phyloP scores from a whole-genome alignment of 2,113 vertebrate species.

The Tachycineta bicolor region DNA sequence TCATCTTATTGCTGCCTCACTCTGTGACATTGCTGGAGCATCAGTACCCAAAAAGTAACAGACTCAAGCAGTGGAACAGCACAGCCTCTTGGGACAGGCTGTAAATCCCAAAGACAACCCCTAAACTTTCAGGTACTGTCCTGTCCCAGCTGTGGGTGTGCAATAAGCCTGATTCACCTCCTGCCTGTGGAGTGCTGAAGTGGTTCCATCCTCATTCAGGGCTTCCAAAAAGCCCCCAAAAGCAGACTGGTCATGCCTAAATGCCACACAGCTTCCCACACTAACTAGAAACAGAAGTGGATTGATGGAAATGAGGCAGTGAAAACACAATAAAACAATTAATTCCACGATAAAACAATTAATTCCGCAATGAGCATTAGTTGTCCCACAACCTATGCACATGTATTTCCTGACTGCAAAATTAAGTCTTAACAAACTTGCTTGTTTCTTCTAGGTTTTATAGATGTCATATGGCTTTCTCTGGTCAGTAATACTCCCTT shows the following conservation, averaged over 20 bases:
- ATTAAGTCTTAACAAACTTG: not conserved
- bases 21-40: not conserved
- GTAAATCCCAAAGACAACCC: not conserved
- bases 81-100: too few species aligned
- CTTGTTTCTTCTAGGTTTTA: not conserved
- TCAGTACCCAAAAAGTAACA: not conserved
- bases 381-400: not conserved
- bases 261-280: not conserved
- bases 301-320: not conserved
- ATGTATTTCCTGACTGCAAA: not conserved
- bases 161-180: not conserved
- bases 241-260: not conserved
- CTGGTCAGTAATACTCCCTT: not conserved
- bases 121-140: not conserved
- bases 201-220: not conserved
- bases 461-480: not conserved
- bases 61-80: not conserved
- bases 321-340: not conserved
- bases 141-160: fast-evolving
- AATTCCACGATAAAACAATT: too few species aligned
- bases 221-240: not conserved
- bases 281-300: not conserved
- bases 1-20: not conserved
- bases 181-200: not conserved
- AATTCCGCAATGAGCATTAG: not conserved